Base-by-base conservation (phyloP, 2,797 vertebrate genomes). In the Anabacerthia variegaticeps region DNA sequence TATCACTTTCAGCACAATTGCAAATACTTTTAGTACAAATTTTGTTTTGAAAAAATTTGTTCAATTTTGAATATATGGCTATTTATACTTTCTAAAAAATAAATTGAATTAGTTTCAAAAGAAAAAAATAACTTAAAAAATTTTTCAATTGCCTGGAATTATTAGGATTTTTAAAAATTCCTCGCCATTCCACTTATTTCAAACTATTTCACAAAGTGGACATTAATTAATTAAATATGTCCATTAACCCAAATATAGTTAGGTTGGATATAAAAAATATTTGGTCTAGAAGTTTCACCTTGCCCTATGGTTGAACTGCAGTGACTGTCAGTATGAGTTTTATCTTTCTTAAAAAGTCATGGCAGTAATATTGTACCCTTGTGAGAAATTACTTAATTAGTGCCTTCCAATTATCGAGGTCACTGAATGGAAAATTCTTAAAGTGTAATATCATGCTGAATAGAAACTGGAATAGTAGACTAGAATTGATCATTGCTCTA, bases 381-480 rank as follows among this genome's bases (percentile, higher is more conserved):
- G 39, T 86, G 85, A 95, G 86, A 92, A 88, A 95, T 92, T 73
- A 76, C 71, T 84, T 93, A 83, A 86, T 90, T 94, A 88, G 61
- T 72, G 46, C 51, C 58, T 88, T 61, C 76, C 65, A 88, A 91
- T 87, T 92, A 88, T 32, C 39, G 58, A 91, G 69, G 76, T 78
- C 12, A 11, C 66, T 72, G 75, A 79, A 74, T 44, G 67, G 89
- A 91, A 95, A 81, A 87, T 59, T 85, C 59, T 85, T 1, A n/a
- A 78, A 65, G 39, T 82, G 62, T 52, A 89, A 62, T 84, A 81
- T 61, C 20, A 15, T 58, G 21, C 54, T 68, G 66, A 75, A 74
- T 16, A 88, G 58, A 56, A 90, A 88, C 8, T 34, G 76, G 24
- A 89, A 77, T n/a, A 62, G 43, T 18, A 41, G n/a, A 14, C 30